Evolutionary conservation across 2,888 invertebrate genomes (phyloP).

Genomic region (Diarsia dahlii): DNA sequence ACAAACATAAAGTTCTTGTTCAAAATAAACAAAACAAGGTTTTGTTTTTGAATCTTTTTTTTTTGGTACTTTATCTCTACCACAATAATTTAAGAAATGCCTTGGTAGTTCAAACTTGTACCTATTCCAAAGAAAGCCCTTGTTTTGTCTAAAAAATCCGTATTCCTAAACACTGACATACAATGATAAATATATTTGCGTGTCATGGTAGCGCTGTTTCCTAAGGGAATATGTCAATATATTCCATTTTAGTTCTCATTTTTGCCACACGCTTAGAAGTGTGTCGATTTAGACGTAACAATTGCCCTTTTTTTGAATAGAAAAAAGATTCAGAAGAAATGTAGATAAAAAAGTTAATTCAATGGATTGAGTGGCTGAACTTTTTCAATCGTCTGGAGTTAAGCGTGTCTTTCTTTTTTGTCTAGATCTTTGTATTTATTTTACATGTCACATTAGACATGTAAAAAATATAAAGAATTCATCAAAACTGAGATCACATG

Average conservation of each 20-base stretch:
- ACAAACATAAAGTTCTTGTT: not conserved
- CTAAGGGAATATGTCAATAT: not conserved
- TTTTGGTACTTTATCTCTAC: not conserved
- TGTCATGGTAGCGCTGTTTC: not conserved
- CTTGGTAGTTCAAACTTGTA: not conserved
- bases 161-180: not conserved
- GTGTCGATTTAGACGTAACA: not conserved
- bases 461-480: too few relatives aligned
- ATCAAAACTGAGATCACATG: too few relatives aligned
- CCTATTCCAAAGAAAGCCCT: not conserved
- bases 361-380: not conserved
- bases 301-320: not conserved
- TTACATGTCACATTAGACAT: not conserved
- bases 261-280: not conserved
- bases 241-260: not conserved
- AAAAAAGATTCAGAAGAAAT: not conserved
- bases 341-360: slow-evolving; percentile 6
- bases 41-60: not conserved
- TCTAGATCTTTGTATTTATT: not conserved
- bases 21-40: not conserved
- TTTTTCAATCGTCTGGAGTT: slow-evolving; percentile 20
- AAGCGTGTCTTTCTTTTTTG: slow-evolving; percentile 5
- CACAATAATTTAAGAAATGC: not conserved
- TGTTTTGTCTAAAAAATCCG: not conserved
- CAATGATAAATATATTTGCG: not conserved